Conservation (phyloP, 1,140 invertebrate species). For the Drosophila ambigua region DNA sequence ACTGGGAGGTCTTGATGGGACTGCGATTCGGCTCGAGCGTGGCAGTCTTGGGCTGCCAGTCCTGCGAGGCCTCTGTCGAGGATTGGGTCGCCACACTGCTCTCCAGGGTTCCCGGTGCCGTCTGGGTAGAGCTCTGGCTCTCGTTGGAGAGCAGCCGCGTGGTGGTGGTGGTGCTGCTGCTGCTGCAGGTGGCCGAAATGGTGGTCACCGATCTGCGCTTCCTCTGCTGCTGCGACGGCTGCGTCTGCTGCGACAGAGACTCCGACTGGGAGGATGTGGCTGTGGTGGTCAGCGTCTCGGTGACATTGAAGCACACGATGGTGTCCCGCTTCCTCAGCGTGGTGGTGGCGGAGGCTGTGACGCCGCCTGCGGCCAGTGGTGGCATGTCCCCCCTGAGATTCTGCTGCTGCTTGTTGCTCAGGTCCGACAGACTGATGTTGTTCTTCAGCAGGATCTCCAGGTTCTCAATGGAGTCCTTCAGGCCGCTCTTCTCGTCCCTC, state of each 20-base stretch:
- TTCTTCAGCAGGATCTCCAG: constrained; percentile 82
- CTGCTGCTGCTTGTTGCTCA: constrained; percentile 82
- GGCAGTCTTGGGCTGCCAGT: constrained; percentile 58
- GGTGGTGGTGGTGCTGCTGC: constrained; percentile 44
- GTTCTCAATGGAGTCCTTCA: constrained; percentile 83
- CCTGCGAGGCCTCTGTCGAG: constrained; percentile 40
- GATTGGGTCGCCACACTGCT: constrained; percentile 24
- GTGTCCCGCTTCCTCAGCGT: constrained; percentile 62
- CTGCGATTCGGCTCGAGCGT: constrained; percentile 69
- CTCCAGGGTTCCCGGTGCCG: constrained; percentile 64
- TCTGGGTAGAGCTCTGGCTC: constrained; percentile 66
- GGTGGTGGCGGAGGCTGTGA: constrained; percentile 40
- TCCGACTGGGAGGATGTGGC: constrained; percentile 19
- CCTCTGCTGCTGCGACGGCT: constrained; percentile 16
- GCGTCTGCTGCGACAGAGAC: constrained; percentile 15
- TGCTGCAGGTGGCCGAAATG: constrained; percentile 35
- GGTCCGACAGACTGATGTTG: constrained; percentile 80
- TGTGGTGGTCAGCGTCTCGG: constrained; percentile 62
- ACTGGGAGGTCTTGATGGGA: constrained; percentile 79
- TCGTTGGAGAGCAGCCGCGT: constrained; percentile 65
- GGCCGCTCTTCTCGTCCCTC: constrained; percentile 57
- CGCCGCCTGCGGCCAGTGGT: constrained; percentile 4
- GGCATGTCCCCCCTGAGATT: constrained; percentile 56
- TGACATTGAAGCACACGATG: constrained; percentile 70
- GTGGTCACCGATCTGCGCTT: constrained; percentile 32